A percentile compares a stretch with the other conserved stretches of the same genome.
phyloP scores from a whole-genome alignment of 1,140 invertebrate genomes.

The Drosophila bocki region DNA sequence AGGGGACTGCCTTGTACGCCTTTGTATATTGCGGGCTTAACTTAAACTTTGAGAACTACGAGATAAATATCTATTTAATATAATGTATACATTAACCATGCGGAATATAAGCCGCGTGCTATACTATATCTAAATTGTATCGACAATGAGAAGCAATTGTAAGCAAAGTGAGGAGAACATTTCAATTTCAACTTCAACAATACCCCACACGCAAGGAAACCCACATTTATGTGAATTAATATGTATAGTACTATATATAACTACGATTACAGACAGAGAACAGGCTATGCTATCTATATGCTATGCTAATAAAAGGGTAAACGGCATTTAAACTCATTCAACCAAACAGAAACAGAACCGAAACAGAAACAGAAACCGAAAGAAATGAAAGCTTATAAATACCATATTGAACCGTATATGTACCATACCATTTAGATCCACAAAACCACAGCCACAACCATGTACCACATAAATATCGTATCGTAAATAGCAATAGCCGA shows the following conservation, averaged over 20 bases:
- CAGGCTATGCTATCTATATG: slow-evolving; percentile 60
- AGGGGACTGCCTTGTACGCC: slow-evolving; percentile 36
- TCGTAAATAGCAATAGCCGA: slow-evolving; percentile 79
- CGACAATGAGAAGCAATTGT: slow-evolving; percentile 80
- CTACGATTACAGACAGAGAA: slow-evolving; percentile 46
- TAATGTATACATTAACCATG: slow-evolving; percentile 53
- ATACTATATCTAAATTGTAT: slow-evolving; percentile 71
- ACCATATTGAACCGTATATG: slow-evolving; percentile 67
- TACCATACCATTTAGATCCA: slow-evolving; percentile 57
- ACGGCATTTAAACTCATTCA: slow-evolving; percentile 78
- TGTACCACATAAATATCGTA: slow-evolving; percentile 74
- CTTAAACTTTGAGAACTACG: slow-evolving; percentile 56
- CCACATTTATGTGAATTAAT: slow-evolving; percentile 45
- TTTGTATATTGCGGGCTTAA: slow-evolving; percentile 67
- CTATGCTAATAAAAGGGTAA: slow-evolving; percentile 79
- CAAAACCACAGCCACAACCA: slow-evolving; percentile 22
- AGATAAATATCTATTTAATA: slow-evolving; percentile 60
- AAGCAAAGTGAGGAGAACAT: slow-evolving; percentile 66
- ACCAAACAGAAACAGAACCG: slow-evolving; percentile 18
- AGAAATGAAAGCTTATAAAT: slow-evolving; percentile 64
- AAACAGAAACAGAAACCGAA: slow-evolving; percentile 10
- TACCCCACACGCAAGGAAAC: slow-evolving; percentile 56
- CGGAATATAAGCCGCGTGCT: slow-evolving; percentile 59
- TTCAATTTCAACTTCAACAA: slow-evolving; percentile 72
- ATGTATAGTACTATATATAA: slow-evolving; percentile 45